phyloP scores from a whole-genome alignment of 92 coral and sea anemone genomes.

The Meandrina meandrites region DNA sequence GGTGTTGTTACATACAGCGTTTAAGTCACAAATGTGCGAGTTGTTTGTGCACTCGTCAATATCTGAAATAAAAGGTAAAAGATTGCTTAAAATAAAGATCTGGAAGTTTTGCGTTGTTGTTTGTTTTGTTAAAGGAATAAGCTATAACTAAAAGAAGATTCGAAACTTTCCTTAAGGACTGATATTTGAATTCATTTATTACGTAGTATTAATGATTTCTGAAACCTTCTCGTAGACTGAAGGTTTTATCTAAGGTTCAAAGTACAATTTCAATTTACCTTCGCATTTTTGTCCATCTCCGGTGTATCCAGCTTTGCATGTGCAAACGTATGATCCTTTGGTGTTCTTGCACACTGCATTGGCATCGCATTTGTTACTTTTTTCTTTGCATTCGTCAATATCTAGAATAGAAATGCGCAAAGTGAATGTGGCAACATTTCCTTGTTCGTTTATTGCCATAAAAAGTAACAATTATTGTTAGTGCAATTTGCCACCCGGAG shows the following conservation, averaged over 20 bases:
- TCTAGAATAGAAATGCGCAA: background rate
- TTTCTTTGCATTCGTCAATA: background rate
- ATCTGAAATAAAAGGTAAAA: background rate
- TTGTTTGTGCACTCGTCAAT: background rate
- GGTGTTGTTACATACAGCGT: background rate
- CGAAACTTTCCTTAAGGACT: too few relatives aligned
- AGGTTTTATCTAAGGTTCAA: too few relatives aligned
- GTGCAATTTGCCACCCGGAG: too few relatives aligned
- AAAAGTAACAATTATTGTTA: too few relatives aligned
- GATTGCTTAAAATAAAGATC: too few relatives aligned
- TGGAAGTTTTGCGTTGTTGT: too few relatives aligned
- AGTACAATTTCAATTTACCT: background rate
- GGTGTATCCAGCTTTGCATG: background rate
- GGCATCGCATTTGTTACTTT: background rate
- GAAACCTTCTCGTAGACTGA: too few relatives aligned
- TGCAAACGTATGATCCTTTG: background rate
- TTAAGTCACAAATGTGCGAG: background rate
- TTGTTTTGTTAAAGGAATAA: too few relatives aligned
- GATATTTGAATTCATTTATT: too few relatives aligned
- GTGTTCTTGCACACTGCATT: background rate
- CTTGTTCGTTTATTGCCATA: too few relatives aligned
- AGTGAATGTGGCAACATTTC: background rate
- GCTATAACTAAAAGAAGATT: too few relatives aligned
- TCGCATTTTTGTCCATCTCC: background rate
- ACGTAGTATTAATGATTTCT: background rate